Percentiles rank a stretch among this genome's conserved stretches.
Evolutionary conservation across 1,140 invertebrate genomes (phyloP).

Genomic region (Drosophila lini): DNA sequence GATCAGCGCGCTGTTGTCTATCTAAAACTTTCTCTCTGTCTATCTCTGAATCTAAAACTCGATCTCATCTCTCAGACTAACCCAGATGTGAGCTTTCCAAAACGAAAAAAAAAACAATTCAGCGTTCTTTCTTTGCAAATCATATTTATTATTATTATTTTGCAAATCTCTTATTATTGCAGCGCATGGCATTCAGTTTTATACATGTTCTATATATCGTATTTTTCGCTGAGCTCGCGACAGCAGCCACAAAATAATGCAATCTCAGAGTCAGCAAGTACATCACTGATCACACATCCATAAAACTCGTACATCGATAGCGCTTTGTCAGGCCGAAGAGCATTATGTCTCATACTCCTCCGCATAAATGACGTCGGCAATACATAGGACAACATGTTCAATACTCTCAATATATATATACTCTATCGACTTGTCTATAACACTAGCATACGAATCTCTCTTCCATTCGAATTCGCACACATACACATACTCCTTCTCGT

Average conservation of each 20-base stretch:
- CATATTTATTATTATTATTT: slow-evolving; percentile 75
- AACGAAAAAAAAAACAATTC: slow-evolving; percentile 17
- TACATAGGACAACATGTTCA: slow-evolving; percentile 56
- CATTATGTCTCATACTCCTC: slow-evolving; percentile 59
- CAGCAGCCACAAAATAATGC: slow-evolving; percentile 52
- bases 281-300: slow-evolving; percentile 55
- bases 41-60: slow-evolving; percentile 25
- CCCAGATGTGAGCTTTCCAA: slow-evolving; percentile 55
- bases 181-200: slow-evolving; percentile 82
- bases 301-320: slow-evolving; percentile 49
- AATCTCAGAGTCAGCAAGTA: slow-evolving; percentile 62
- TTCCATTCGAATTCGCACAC: slow-evolving; percentile 41
- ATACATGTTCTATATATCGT: slow-evolving; percentile 69
- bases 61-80: slow-evolving; percentile 68
- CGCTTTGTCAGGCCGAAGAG: slow-evolving; percentile 64
- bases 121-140: slow-evolving; percentile 59
- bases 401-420: slow-evolving; percentile 39
- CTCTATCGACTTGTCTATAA: slow-evolving; percentile 56
- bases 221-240: slow-evolving; percentile 64
- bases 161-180: slow-evolving; percentile 77
- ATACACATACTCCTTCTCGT: slow-evolving; percentile 13
- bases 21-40: slow-evolving; percentile 21
- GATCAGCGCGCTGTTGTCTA: slow-evolving; percentile 64
- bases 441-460: slow-evolving; percentile 42
- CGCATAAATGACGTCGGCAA: slow-evolving; percentile 82